Evolutionary conservation across 1,140 invertebrate genomes (phyloP), one percentile per base, ranked within the genome.

Genomic region (Galleria mellonella): DNA sequence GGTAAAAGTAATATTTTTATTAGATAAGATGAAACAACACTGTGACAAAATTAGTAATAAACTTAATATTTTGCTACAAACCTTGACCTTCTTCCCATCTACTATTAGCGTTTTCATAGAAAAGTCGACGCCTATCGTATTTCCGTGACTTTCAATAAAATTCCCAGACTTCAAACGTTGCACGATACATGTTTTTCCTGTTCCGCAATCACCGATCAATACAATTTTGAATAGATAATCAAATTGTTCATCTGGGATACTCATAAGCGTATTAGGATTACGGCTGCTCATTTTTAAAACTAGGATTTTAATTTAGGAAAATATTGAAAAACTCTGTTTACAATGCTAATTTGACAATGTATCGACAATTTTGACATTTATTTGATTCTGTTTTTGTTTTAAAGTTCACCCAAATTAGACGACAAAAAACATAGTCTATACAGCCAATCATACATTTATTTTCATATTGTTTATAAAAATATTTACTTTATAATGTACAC

Each of bases 121-220:
- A 86, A 98, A 98, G 87, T 98, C 97, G 15, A 98, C 96, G 38
- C 96, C 96, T 65, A 98, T 98, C 14, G 97, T 98, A 71, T 94
- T 97, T 12, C 95, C 95, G 83, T 98, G 96, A 61, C 92, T 90
- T 87, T 98, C 96, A 46, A 97, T 92, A 74, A 96, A 98, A 51
- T 94, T 96, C 48, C 96, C 96, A 43, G 95, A 95, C 82, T 96
- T 96, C 81, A 98, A 96, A 49, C 96, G 90, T 81, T 97, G 95
- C 32, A 97, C 94, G 57, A 96, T 92, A 72, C 93, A 94, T 45
- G 94, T 95, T 87, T 95, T 95, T 31, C 94, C 94, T 4, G 94
- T 92, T 4, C 93, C 93, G 84, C 93, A 94, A 59, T 95, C 94
- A 41, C 94, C 94, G 61, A 95, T 94, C 28, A 94, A 79, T 29